Base-by-base conservation (phyloP, 1,140 invertebrate genomes). In the Diprion similis region DNA sequence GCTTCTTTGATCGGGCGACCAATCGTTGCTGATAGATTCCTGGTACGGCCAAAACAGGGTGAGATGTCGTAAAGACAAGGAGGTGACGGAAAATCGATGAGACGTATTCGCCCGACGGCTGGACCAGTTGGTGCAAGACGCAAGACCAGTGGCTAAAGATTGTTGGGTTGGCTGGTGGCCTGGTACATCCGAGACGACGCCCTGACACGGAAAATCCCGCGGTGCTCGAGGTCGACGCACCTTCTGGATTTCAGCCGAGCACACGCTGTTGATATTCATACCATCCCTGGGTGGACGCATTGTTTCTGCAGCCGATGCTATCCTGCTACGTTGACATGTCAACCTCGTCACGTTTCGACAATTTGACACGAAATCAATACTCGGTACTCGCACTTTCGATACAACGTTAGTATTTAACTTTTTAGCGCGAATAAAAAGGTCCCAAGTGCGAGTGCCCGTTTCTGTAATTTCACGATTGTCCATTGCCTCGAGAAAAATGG, bases 31-130 rank as follows among this genome's bases (percentile, higher is more conserved):
- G 85, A 87, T 88, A 81, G 78, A 77, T 83, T 78, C 87, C 87
- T 87, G 87, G 79, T 88, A 87, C 77, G 78, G 77, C 80, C 80
- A 81, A 85, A 87, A 84, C 84, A 77, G 81, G 75, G 81, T 87
- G 87, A 88, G 85, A 87, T 84, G 86, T 84, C 85, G 86, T 87
- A 87, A 88, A 86, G 79, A 83, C 77, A 78, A 85, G 79, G 83
- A 86, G 84, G 82, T 86, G 87, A 87, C 87, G 84, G 85, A 79
- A 84, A 88, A 87, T 88, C 87, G 79, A 87, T 87, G 83, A 66
- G 69, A 46, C 78, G 73, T 80, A 79, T 84, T 83, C 73, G 71
- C 24, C 24, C 6, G 24, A 37, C 24, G 24, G 24, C 24, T 37
- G 24, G 24, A 37, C 24, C 24, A 37, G 24, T 37, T 37, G 24